Percentiles rank a stretch among this genome's conserved stretches.
These are phyloP conservation scores for Halichondria panicea DNA, from an alignment of 37 sponge, comb jelly and placozoan species.

Conservation along the genomic window DNA sequence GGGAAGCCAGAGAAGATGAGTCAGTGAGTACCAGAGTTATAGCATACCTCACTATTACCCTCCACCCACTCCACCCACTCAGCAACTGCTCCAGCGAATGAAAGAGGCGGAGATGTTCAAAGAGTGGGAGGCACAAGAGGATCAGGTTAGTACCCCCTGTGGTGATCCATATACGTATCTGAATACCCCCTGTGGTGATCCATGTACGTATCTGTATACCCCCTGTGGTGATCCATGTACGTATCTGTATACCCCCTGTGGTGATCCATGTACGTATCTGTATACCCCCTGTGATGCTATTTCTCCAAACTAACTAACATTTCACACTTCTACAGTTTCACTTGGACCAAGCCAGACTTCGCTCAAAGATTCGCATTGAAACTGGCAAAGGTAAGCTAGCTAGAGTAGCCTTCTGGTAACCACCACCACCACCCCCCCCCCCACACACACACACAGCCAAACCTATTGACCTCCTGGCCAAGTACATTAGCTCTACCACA, in stretches of 20 bases:
- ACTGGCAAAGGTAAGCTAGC: slow-evolving; percentile 65
- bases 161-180: neutral
- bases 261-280: neutral
- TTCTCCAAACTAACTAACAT: neutral
- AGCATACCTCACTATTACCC: neutral
- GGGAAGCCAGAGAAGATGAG: slow-evolving; percentile 87
- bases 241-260: neutral
- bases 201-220: neutral
- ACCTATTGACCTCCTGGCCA: slow-evolving; percentile 97
- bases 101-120: slow-evolving; percentile 96
- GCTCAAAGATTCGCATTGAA: slow-evolving; percentile 91
- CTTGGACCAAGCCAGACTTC: slow-evolving; percentile 89
- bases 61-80: neutral
- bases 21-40: slow-evolving; percentile 36
- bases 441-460: slow-evolving; percentile 63
- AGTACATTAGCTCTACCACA: slow-evolving; percentile 73
- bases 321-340: slow-evolving; percentile 72
- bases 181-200: neutral
- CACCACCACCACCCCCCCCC: neutral
- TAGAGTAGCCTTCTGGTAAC: neutral
- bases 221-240: neutral
- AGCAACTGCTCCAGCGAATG: slow-evolving; percentile 80
- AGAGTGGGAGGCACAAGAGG: slow-evolving; percentile 97
- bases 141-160: slow-evolving; percentile 62
- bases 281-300: no score